phyloP scores from a whole-genome alignment of 2,113 vertebrate species.

The Haliaeetus leucogaster region DNA sequence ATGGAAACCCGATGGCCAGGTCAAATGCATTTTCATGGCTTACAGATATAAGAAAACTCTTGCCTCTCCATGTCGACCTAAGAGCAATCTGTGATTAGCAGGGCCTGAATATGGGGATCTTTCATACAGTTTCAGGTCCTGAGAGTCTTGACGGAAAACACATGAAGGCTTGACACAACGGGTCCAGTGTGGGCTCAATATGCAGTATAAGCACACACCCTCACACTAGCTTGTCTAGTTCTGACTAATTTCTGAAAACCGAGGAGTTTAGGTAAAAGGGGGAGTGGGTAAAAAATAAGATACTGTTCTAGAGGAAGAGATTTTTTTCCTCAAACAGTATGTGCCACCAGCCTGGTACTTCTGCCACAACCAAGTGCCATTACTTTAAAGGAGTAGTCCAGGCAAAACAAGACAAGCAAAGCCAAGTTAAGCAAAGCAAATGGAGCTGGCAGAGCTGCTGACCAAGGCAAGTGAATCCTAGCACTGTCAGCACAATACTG shows the following conservation, averaged over 20 bases:
- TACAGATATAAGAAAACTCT: not conserved
- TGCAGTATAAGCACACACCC: not conserved
- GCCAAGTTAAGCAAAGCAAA: not conserved
- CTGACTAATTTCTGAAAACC: not conserved
- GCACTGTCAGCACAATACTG: not conserved
- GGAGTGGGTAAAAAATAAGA: fast-evolving
- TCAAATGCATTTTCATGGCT: not conserved
- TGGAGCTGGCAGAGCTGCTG: slow-evolving; percentile 13
- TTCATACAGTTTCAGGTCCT: not conserved
- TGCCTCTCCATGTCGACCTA: not conserved
- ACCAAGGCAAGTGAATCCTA: not conserved
- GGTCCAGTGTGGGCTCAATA: not conserved
- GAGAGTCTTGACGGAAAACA: not conserved
- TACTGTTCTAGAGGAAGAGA: not conserved
- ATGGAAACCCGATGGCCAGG: not conserved
- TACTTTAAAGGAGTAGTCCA: not conserved
- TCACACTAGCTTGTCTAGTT: not conserved
- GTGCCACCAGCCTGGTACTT: not conserved
- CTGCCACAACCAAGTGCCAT: not conserved
- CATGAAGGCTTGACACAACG: fast-evolving
- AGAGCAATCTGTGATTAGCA: not conserved
- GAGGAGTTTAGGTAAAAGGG: not conserved
- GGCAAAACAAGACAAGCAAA: not conserved
- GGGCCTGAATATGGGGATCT: not conserved
- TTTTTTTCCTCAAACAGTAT: not conserved